Evolutionary conservation across 1,140 invertebrate genomes (phyloP), one percentile per base, ranked within the genome.

Genomic region (Aphelinus certus): DNA sequence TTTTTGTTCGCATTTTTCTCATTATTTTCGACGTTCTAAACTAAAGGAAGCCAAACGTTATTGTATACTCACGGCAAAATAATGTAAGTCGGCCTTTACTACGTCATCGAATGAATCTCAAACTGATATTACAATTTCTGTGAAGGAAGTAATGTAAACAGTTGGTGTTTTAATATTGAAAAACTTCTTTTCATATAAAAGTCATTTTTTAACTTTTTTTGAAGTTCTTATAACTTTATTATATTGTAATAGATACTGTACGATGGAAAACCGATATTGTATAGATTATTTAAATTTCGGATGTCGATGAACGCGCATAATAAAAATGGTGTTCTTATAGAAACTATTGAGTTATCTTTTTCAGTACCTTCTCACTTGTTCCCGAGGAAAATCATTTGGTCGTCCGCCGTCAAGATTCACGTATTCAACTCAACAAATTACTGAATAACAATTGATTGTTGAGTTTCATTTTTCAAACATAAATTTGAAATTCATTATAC

Each of bases 291-390:
- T 76, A 46, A 71, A 67, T 55, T 72, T 64, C 49, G 56, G 57
- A 76, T 72, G 71, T 78, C 75, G 71, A 65, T 76, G 62, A 78
- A 69, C 75, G 62, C 80, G 66, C 64, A 79, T 81, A 81, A 82
- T 82, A 81, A 81, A 81, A 57, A 79, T 81, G 80, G 72, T 76
- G 71, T 78, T 82, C 81, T 81, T 75, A 77, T 64, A 56, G 75
- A 78, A 68, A 49, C 7, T 48, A 46, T 7, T 55, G 3, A 10
- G 48, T 43, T 66, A 1, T 42, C 69, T 76, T 58, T 45, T 70
- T 66, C 57, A 26, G 26, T 58, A 42, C 3, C 57, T 58, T 58
- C 57, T 42, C n/a, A 58, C 1, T 58, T 10, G n/a, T 10, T 3
- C n/a, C n/a, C 3, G 6, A 58, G 4, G 9, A 58, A 0, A 3